Conservation (phyloP, 2,113 vertebrate genomes). For the Cephalopterus ornatus region DNA sequence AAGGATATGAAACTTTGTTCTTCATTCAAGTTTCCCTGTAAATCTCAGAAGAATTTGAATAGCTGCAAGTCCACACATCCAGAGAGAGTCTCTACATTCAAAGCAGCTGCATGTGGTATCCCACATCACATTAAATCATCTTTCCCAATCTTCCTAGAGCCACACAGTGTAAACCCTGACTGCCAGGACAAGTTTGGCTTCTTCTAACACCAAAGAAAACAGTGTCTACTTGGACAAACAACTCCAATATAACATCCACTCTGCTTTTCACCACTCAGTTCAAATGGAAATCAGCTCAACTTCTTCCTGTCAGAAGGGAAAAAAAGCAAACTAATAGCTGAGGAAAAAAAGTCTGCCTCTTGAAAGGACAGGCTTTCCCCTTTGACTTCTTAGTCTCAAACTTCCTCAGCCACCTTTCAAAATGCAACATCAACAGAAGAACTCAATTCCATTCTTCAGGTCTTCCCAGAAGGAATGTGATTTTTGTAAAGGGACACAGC, state of each 20-base stretch:
- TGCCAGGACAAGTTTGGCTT: not conserved
- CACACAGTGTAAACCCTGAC: not conserved
- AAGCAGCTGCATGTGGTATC: not conserved
- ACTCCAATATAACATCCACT: not conserved
- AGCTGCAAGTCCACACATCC: not conserved
- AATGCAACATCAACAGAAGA: not conserved
- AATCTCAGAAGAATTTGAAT: not conserved
- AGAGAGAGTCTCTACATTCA: not conserved
- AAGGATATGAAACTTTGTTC: not conserved
- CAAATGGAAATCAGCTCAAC: not conserved
- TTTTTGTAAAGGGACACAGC: not conserved
- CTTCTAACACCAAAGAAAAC: not conserved
- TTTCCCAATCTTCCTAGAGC: not conserved
- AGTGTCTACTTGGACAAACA: not conserved
- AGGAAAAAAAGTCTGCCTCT: not conserved
- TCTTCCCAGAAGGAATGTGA: not conserved
- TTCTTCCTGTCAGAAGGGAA: not conserved
- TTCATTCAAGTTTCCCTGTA: not conserved
- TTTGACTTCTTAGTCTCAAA: not conserved
- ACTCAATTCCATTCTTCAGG: not conserved
- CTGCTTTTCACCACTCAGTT: not conserved
- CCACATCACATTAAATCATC: not conserved
- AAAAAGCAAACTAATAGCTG: not conserved
- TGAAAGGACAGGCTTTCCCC: rapidly evolving
- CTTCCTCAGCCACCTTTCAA: not conserved